Percentiles rank a stretch among this genome's conserved stretches.
These are phyloP conservation scores for Meghimatium bilineatum DNA, from an alignment of 2,888 invertebrate species.

Conservation along the genomic window DNA sequence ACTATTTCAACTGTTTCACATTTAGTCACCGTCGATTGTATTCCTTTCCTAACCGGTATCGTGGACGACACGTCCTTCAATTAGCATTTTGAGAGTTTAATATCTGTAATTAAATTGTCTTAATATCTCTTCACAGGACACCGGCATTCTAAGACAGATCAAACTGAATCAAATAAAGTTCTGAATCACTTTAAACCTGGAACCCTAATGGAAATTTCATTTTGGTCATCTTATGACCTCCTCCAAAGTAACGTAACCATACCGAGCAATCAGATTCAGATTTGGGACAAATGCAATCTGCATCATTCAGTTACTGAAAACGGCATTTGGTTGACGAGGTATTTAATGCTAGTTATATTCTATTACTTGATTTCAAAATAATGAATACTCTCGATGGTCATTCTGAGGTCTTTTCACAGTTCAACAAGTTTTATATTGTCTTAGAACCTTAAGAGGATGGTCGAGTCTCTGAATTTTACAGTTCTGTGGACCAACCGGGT, in stretches of 20 bases:
- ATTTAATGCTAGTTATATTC: slow-evolving; percentile 16
- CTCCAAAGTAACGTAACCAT: neutral
- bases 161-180: slow-evolving; percentile 30
- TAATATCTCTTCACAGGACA: slow-evolving; percentile 1
- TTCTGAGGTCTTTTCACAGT: slow-evolving; percentile 20
- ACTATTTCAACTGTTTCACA: neutral
- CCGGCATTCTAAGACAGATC: slow-evolving; percentile 20
- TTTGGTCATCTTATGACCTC: slow-evolving; percentile 3
- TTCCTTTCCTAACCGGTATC: neutral
- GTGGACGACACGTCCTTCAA: neutral
- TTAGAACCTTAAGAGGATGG: neutral
- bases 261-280: neutral
- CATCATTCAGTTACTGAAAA: slow-evolving; percentile 21
- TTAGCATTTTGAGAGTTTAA: slow-evolving; percentile 17
- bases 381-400: neutral
- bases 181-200: neutral
- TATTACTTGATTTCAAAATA: slow-evolving; percentile 33
- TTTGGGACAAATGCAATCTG: slow-evolving; percentile 14
- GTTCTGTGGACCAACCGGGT: too few relatives aligned
- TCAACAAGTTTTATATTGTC: neutral
- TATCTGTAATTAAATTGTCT: slow-evolving; percentile 23
- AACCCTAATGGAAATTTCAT: slow-evolving; percentile 13
- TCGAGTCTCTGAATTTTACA: too few relatives aligned
- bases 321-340: slow-evolving; percentile 19
- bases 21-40: neutral